phyloP scores from a whole-genome alignment of 2,888 invertebrate genomes.

The Nemoura dubitans region DNA sequence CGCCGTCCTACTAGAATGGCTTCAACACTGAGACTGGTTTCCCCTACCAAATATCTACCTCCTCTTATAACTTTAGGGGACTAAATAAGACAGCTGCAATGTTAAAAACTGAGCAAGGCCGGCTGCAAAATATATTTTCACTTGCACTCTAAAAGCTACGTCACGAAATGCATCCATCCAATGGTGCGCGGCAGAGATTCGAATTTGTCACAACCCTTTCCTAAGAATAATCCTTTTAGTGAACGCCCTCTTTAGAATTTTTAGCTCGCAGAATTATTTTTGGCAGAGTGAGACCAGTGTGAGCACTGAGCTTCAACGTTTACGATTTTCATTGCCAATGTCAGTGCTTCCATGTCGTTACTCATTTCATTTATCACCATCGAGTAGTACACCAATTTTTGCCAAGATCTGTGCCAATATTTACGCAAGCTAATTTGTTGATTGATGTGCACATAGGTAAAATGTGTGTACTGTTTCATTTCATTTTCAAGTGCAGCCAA shows the following conservation, averaged over 20 bases:
- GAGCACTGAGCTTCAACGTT: neutral
- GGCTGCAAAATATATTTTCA: conserved; percentile 48
- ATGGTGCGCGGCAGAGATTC: neutral
- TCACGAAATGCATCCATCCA: conserved; percentile 34
- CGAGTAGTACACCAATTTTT: neutral
- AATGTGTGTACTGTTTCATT: neutral
- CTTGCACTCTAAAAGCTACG: conserved; percentile 43
- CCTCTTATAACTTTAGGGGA: conserved; percentile 41
- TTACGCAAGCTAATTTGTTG: conserved; percentile 23
- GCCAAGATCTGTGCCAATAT: conserved; percentile 19
- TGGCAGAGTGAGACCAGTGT: neutral
- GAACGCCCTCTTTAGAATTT: neutral
- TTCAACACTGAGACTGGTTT: conserved; percentile 22
- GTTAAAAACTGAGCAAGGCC: conserved; percentile 42
- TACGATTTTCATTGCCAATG: neutral
- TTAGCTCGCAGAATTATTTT: conserved; percentile 15
- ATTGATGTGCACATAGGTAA: conserved; percentile 1
- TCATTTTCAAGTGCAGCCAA: neutral
- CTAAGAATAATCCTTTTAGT: neutral
- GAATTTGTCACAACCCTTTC: conserved; percentile 1
- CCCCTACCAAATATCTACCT: conserved; percentile 7
- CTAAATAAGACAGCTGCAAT: conserved; percentile 37
- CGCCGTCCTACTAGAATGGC: conserved; percentile 9
- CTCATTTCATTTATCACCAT: neutral
- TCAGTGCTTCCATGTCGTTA: neutral